Base-by-base conservation (phyloP, 2,113 vertebrate genomes). In the Synodontis membranacea region DNA sequence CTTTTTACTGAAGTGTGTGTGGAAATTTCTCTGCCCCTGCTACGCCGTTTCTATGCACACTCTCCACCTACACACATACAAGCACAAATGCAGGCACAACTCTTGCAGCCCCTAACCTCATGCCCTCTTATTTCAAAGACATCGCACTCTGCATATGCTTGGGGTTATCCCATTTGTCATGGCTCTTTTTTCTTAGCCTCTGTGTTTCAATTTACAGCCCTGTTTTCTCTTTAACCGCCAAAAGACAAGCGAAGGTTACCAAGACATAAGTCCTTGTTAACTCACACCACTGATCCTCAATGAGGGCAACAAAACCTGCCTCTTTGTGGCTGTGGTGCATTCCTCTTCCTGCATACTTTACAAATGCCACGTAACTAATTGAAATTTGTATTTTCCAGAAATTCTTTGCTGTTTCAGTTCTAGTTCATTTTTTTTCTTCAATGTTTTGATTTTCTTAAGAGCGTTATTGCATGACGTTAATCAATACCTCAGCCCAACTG, bases 271-370 rank as follows among this genome's bases (percentile, higher is more conserved):
- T 46, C 85, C 72, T 50, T 79, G 88, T 90, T 76, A 87, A 58
- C 89, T 90, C 89, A 86, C 64, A 64, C 66, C 83, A 62, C n/a
- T 84, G 83, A 86, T 68, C 52, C 44, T 80, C 50, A 83, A 90
- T 72, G 42, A 83, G 14, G 46, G 28, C 76, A 58, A 25, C 56
- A 84, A 82, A 56, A 42, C 17, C 42, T 9, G n/a, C 1, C 44
- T 60, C 34, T 46, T 76, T 79, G 48, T 52, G n/a, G 5, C 50
- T 79, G 48, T 52, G n/a, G 5, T 89, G 52, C 34, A 37, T 21
- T 28, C 25, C 84, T 60, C 28, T 37, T 62, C 44, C 82, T 42
- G 10, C 23, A 70, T 37, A 11, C 46, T n/a, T 39, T n/a, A 34
- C 37, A 58, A 84, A 86, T 80, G 46, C 37, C 31, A 79, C n/a